Evolutionary conservation across 1,140 invertebrate species (phyloP), one percentile per base, ranked within the genome.

Genomic region (Popillia japonica): DNA sequence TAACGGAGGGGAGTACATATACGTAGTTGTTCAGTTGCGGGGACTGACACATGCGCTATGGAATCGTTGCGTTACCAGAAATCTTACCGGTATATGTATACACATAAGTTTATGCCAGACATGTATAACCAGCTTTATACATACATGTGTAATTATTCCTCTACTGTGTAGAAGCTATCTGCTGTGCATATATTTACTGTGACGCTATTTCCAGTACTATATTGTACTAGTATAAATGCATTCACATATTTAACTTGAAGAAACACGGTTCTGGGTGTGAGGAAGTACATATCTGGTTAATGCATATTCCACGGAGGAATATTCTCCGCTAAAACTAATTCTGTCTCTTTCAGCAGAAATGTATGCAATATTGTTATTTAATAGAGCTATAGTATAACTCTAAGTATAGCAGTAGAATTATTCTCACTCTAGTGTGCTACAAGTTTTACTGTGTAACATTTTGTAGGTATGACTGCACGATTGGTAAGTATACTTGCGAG

Each of bases 231-330:
- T 14, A 34, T 34, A 68, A 68, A 68, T 14, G 22, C 61, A 68
- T 68, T 22, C 22, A 68, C 61, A 68, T 68, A 68, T 68, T 68
- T 68, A 68, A 68, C 61, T 27, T 68, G 61, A 20, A 34, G 22
- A 68, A 68, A 68, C 61, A 27, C 9, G 22, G 22, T 14, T 22
- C 20, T 34, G 7, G 20, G 14, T 55, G 48, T 68, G 22, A 68
- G 61, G 61, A 68, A 68, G 22, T 68, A 68, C 61, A 22, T 22
- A 68, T 68, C 61, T 17, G 27, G 27, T 68, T 22, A 68, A 68
- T 34, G 61, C 20, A 68, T 68, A 34, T 68, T 27, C 61, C 10
- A 55, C 17, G 48, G n/a, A 68, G 17, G 61, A 20, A 61, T 61
- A 17, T 61, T 14, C 61, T n/a, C 61, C 22, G n/a, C 61, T 23